A percentile compares a stretch with the other conserved stretches of the same genome.
These are phyloP conservation scores for Athene noctua DNA, from an alignment of 2,113 vertebrate species.

Conservation along the genomic window DNA sequence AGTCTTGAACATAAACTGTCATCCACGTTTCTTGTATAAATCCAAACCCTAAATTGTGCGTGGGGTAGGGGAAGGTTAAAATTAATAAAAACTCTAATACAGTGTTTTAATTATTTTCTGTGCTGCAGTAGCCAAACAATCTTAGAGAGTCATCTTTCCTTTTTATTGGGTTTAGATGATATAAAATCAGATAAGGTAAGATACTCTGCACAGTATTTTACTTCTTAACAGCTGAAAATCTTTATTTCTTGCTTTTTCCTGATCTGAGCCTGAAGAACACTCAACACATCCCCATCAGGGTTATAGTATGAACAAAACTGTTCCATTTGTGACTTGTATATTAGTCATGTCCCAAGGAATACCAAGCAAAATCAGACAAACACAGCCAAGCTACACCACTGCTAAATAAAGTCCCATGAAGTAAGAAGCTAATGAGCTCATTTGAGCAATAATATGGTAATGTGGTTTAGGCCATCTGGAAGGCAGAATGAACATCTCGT, in stretches of 20 bases:
- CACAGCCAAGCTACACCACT: background rate
- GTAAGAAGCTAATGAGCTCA: background rate
- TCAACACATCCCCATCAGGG: background rate
- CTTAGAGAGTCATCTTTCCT: background rate
- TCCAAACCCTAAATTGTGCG: background rate
- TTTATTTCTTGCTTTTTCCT: background rate
- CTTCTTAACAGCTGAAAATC: background rate
- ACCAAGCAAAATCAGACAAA: background rate
- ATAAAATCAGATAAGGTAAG: background rate
- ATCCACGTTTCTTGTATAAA: background rate
- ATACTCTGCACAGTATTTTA: background rate
- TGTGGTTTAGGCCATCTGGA: constrained; percentile 10
- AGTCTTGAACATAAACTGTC: background rate
- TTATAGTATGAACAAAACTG: background rate
- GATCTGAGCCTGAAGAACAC: background rate
- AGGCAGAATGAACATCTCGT: background rate
- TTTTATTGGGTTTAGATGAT: background rate
- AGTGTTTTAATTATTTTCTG: background rate
- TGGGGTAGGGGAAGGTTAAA: background rate
- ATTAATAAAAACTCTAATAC: background rate
- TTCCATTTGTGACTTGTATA: background rate
- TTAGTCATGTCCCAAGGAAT: background rate
- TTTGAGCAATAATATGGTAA: background rate
- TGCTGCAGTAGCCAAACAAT: background rate
- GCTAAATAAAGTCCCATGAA: background rate